Evolutionary conservation across 1,140 invertebrate species (phyloP).

Genomic region (Mercenaria mercenaria): DNA sequence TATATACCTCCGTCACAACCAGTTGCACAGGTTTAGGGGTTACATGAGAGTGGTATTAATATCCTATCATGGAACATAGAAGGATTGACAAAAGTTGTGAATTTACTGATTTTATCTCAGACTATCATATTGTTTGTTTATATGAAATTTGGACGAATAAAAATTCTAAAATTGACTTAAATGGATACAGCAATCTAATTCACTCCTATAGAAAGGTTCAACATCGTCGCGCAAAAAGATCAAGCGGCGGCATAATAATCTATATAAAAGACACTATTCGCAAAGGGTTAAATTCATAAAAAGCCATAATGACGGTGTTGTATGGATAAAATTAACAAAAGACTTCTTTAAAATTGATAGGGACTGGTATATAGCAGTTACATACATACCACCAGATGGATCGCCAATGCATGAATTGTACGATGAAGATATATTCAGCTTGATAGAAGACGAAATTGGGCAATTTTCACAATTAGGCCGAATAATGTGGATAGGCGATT

Average conservation of each 20-base stretch:
- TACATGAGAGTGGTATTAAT: background rate
- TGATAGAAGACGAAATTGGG: conserved; percentile 3
- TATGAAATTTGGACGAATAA: background rate
- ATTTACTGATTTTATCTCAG: background rate
- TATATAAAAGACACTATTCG: conserved; percentile 24
- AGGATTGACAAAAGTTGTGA: background rate
- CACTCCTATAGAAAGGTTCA: background rate
- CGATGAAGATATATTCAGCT: background rate
- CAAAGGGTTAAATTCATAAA: too few species aligned
- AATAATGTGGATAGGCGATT: background rate
- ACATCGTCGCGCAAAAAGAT: background rate
- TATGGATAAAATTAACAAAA: background rate
- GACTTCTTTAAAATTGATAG: background rate
- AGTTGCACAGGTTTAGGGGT: background rate
- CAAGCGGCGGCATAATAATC: conserved; percentile 17
- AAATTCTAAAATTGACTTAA: background rate
- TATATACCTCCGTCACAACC: background rate
- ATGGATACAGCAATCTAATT: conserved; percentile 15
- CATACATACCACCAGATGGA: background rate
- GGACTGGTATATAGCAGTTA: background rate
- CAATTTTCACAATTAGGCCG: background rate
- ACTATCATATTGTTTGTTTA: background rate
- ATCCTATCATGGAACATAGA: background rate
- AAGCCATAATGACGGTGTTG: too few species aligned
- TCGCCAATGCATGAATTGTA: background rate